Base-by-base conservation (phyloP, 2,888 invertebrate species). In the Tetramorium bicarinatum region DNA sequence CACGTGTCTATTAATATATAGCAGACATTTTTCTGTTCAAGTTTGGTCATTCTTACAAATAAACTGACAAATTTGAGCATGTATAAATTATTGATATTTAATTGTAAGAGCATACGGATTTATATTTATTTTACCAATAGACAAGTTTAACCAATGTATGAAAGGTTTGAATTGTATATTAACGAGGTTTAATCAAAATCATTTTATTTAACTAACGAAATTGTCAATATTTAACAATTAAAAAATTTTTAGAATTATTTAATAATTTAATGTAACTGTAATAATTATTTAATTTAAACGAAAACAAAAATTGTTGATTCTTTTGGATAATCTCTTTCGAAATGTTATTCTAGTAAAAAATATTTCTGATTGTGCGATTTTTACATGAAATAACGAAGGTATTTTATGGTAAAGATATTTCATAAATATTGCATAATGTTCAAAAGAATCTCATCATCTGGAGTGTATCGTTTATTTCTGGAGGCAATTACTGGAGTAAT, bases 401-500 rank as follows among this genome's bases (percentile, higher is more conserved):
- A 76, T 29, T 54, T 76, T 64, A 54, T 6, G 25, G 8, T 41
- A 54, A 25, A 54, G 8, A 29, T 25, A 18, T 77, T 66, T 25
- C n/a, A 41, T 0, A 77, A 77, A 38, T 76, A 41, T 47, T 21
- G 7, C 21, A 54, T 54, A 18, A 21, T 34, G 9, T 62, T 13
- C n/a, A 13, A 62, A 61, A 34, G 8, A 38, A 61, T 49, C 25
- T 34, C 29, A 44, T n/a, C 49, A 6, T 15, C 9, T 21, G 21
- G 8, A 8, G 11, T 7, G 8, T 41, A 67, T 76, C 18, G 9
- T 66, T n/a, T 77, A 44, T 25, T 54, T 56, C 29, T 29, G 49
- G 49, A 69, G 18, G 6, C n/a, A 54, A 34, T 81, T 80, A 62
- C 25, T 41, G 15, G 56, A n/a, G 3, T 34, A 85, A 77, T 72